These are phyloP conservation scores for Tenodera sinensis DNA, from an alignment of 2,888 invertebrate genomes.

Conservation along the genomic window DNA sequence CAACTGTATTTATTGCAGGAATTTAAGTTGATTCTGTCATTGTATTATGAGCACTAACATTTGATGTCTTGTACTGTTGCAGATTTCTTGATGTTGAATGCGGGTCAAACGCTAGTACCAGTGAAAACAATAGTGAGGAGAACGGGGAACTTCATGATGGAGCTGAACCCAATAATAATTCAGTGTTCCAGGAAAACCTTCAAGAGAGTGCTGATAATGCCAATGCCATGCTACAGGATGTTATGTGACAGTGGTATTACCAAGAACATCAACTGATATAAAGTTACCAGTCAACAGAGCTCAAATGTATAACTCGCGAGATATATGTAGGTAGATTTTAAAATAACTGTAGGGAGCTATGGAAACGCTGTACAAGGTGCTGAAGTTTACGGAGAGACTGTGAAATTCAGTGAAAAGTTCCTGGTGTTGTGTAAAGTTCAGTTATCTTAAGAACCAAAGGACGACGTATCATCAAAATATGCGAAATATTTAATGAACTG, in stretches of 20 bases:
- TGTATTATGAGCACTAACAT: too few species aligned
- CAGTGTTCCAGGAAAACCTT: slow-evolving; percentile 36
- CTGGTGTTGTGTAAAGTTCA: not conserved
- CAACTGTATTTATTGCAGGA: too few species aligned
- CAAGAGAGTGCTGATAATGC: slow-evolving; percentile 18
- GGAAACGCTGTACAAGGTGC: not conserved
- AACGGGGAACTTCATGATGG: slow-evolving; percentile 33
- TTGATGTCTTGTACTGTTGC: not conserved
- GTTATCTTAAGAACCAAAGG: not conserved
- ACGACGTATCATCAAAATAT: too few species aligned
- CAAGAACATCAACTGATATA: not conserved
- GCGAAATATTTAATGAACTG: not conserved
- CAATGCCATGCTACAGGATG: not conserved
- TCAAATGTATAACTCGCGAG: not conserved
- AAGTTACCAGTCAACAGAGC: not conserved
- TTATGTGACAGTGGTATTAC: not conserved
- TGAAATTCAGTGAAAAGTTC: not conserved
- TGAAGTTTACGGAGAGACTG: not conserved
- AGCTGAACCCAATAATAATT: slow-evolving; percentile 37
- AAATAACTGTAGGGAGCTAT: not conserved
- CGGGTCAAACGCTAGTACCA: slow-evolving; percentile 31
- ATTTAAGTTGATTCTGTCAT: too few species aligned
- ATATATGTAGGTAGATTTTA: not conserved
- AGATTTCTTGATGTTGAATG: slow-evolving; percentile 38
- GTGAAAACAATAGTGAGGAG: slow-evolving; percentile 29